Base-by-base conservation (phyloP, 2,113 vertebrate genomes). In the Trachemys scripta region DNA sequence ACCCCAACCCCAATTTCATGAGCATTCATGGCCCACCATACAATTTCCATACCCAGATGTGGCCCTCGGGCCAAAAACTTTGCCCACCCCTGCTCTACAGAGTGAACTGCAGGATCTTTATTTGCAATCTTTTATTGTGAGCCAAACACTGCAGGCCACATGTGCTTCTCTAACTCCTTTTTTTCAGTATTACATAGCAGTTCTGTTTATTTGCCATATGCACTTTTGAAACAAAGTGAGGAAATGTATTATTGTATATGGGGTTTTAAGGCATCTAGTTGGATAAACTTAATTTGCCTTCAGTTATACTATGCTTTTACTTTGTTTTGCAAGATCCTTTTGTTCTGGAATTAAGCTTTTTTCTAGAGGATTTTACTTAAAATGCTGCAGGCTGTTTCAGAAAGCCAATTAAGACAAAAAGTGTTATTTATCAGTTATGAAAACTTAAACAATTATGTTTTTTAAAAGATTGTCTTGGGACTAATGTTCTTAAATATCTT, bases 331-430 rank as follows among this genome's bases (percentile, higher is more conserved):
- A 65, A 88, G 19, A 1, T 0, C 29, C 89, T 82, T 25, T 82
- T 76, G 8, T 16, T 69, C 82, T 49, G 7, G 6, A 16, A 14
- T 38, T 38, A 38, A n/a, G 35, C 17, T 1, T 85, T 96, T 93
- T 35, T 54, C 31, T 80, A 78, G 1, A 53, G 12, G 11, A 80
- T 42, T 94, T 82, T n/a, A 35, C n/a, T 82, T 88, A 82, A 31
- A 38, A 42, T 88, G 57, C 86, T 92, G 72, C 5, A 10, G n/a
- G 19, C 81, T 95, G 45, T 93, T 97, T 96, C 79, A 85, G 76
- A 90, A 78, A 78, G 22, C 42, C 42, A 47, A 47, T 78, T 78
- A 29, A 59, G 25, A 57, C 56, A 57, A 27, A 54, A 53, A 72
- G 1, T 45, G 80, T 12, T 82, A 2, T 50, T 80, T 38, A 2